These are phyloP conservation scores for Carlito syrichta DNA, from an alignment of 2,113 vertebrate species.

Conservation along the genomic window DNA sequence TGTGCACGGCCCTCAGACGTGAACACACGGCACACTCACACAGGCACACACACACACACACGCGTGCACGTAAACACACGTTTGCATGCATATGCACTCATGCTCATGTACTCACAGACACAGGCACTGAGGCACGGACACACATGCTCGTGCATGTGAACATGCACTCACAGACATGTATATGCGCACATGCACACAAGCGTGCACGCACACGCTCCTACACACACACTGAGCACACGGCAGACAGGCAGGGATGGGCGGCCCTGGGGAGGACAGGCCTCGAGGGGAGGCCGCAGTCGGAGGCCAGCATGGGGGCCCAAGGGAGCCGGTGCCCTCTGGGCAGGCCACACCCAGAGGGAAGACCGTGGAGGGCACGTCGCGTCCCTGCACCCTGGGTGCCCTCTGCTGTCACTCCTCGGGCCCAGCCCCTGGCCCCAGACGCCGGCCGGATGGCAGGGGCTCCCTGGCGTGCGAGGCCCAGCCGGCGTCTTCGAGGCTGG, in stretches of 20 bases:
- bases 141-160: background rate
- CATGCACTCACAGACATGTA: background rate
- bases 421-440: no score
- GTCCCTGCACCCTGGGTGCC: background rate
- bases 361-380: background rate
- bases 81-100: no score
- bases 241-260: background rate
- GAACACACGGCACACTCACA: background rate
- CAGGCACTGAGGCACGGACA: no score
- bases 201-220: background rate
- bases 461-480: background rate
- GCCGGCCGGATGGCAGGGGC: no score
- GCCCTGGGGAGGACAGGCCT: background rate
- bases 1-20: background rate
- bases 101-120: no score
- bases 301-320: background rate
- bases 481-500: background rate
- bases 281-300: background rate
- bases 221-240: background rate
- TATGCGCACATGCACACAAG: no score
- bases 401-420: background rate
- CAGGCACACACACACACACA: background rate
- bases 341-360: background rate
- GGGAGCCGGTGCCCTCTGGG: background rate
- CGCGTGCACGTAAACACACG: background rate